These are phyloP conservation scores for Hirtodrosophila duncani DNA, from an alignment of 2,888 invertebrate genomes.

Conservation along the genomic window DNA sequence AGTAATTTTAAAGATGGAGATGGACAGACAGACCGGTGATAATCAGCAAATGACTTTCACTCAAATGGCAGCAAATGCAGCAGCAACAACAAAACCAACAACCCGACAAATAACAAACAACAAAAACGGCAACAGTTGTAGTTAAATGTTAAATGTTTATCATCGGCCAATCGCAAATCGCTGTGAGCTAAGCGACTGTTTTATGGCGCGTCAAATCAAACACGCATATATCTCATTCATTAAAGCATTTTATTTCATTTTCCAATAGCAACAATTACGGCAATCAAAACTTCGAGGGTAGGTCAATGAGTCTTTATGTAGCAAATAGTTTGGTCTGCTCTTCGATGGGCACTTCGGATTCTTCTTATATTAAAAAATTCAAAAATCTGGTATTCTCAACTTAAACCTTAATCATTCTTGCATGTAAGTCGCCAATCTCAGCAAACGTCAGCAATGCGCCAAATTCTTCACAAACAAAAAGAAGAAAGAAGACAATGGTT, in stretches of 20 bases:
- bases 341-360: too few relatives aligned
- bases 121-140: constrained; percentile 17
- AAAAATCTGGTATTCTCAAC: too few relatives aligned
- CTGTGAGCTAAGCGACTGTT: constrained; percentile 30
- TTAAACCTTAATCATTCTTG: too few relatives aligned
- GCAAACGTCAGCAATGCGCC: too few relatives aligned
- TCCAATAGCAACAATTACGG: constrained; percentile 1
- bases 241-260: constrained; percentile 21
- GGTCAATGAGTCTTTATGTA: too few relatives aligned
- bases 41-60: constrained; percentile 57
- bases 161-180: constrained; percentile 42
- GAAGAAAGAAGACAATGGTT: too few relatives aligned
- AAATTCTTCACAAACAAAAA: too few relatives aligned
- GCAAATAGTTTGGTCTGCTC: too few relatives aligned
- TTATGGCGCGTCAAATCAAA: constrained; percentile 38
- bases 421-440: too few relatives aligned
- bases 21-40: neutral
- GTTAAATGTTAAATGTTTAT: constrained; percentile 42
- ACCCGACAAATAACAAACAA: constrained; percentile 1
- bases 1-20: neutral
- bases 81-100: constrained; percentile 20
- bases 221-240: constrained; percentile 42
- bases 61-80: too few relatives aligned
- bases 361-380: too few relatives aligned
- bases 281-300: too few relatives aligned